Evolutionary conservation across 2,113 vertebrate genomes (phyloP).

Genomic region (Prietella phreatophila): DNA sequence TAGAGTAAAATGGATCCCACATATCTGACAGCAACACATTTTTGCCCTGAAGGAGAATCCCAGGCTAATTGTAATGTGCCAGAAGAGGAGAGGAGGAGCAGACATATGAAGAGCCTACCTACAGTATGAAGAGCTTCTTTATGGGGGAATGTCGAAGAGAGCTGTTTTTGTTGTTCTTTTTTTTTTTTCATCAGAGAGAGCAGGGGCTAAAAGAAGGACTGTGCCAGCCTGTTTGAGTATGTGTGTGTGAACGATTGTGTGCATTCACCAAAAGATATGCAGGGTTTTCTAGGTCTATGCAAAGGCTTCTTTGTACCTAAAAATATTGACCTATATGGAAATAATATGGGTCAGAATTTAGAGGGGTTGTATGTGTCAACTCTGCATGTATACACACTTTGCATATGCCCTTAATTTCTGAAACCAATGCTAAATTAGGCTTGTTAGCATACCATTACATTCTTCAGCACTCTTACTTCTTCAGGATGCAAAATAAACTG

Average conservation of each 20-base stretch:
- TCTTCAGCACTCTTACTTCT: background rate
- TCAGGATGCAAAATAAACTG: constrained; percentile 64
- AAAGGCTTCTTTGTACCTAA: constrained; percentile 28
- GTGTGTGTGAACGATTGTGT: constrained; percentile 43
- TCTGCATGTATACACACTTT: background rate
- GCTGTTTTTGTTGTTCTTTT: constrained; percentile 55
- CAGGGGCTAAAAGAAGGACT: background rate
- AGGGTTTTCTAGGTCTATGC: constrained; percentile 26
- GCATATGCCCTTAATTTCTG: background rate
- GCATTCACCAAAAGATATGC: constrained; percentile 39
- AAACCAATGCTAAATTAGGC: constrained; percentile 13
- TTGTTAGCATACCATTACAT: constrained; percentile 9
- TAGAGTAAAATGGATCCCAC: constrained; percentile 76
- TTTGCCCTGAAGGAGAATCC: constrained; percentile 78
- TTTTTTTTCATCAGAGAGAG: background rate
- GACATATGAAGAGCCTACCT: constrained; percentile 71
- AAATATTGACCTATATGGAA: constrained; percentile 36
- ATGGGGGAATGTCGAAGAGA: constrained; percentile 49
- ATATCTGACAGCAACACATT: constrained; percentile 83
- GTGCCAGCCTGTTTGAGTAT: constrained; percentile 16
- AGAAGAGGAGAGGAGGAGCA: constrained; percentile 64
- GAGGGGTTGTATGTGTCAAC: constrained; percentile 17
- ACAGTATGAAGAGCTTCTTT: constrained; percentile 66
- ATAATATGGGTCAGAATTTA: constrained; percentile 22
- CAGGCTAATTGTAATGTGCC: constrained; percentile 79